Percentiles rank a stretch among this genome's conserved stretches.
Evolutionary conservation across 2,113 vertebrate species (phyloP).

Genomic region (Reinhardtius hippoglossoides): DNA sequence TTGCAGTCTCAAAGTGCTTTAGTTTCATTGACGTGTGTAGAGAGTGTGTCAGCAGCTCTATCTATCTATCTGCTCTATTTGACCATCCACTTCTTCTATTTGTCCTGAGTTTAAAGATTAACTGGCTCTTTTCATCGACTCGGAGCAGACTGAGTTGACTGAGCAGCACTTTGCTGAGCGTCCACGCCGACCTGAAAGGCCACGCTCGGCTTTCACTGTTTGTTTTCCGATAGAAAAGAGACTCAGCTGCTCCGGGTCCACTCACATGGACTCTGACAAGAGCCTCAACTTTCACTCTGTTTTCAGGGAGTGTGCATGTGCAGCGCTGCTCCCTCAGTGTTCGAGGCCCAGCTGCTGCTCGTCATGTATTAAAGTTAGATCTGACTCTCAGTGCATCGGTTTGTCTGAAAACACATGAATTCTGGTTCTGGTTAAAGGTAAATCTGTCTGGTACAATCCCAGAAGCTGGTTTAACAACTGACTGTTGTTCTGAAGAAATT

Average conservation of each 20-base stretch:
- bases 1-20: slow-evolving; percentile 61
- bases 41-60: slow-evolving; percentile 39
- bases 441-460: not conserved
- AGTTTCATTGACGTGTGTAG: slow-evolving; percentile 48
- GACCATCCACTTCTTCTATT: slow-evolving; percentile 65
- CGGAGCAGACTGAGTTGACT: slow-evolving; percentile 22
- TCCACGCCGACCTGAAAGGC: slow-evolving; percentile 10
- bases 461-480: not conserved
- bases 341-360: not conserved
- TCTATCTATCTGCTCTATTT: slow-evolving; percentile 62
- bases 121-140: slow-evolving; percentile 62
- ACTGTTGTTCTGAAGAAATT: not conserved
- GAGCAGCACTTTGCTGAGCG: slow-evolving; percentile 29
- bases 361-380: not conserved
- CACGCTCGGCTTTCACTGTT: slow-evolving; percentile 7
- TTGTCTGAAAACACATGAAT: no score
- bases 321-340: not conserved
- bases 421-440: not conserved
- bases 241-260: slow-evolving; percentile 1
- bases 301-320: not conserved
- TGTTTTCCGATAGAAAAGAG: slow-evolving; percentile 1
- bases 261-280: slow-evolving; percentile 4
- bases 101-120: slow-evolving; percentile 73
- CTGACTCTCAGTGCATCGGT: not conserved
- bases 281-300: not conserved